Conservation (phyloP, 1,140 invertebrate genomes). For the Fopius arisanus region DNA sequence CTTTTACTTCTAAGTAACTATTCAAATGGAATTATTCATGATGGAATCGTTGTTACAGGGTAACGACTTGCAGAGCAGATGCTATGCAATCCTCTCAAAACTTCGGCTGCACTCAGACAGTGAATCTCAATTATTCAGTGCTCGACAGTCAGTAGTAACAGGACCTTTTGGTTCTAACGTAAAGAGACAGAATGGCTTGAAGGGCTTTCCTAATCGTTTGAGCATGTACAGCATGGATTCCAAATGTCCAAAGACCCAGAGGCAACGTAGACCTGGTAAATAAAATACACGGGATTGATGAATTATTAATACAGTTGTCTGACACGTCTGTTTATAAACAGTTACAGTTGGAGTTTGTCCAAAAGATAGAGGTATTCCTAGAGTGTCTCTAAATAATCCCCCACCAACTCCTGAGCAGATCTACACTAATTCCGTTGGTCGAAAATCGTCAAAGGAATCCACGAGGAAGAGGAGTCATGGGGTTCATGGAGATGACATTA, state of each 20-base stretch:
- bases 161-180: constrained; percentile 31
- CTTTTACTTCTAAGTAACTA: neutral
- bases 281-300: neutral
- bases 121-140: constrained; percentile 46
- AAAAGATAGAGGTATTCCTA: constrained; percentile 8
- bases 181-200: constrained; percentile 39
- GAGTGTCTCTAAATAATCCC: constrained; percentile 27
- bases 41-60: constrained; percentile 14
- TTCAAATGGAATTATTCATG: neutral
- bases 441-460: constrained; percentile 33
- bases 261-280: constrained; percentile 38
- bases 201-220: constrained; percentile 40
- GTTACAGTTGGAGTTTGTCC: constrained; percentile 21
- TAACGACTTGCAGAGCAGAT: constrained; percentile 50
- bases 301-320: neutral
- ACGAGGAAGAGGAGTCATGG: constrained; percentile 37
- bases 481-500: constrained; percentile 57
- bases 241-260: constrained; percentile 44
- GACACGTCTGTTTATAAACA: constrained; percentile 10
- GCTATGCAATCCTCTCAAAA: constrained; percentile 52
- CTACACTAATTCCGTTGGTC: constrained; percentile 37
- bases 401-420: constrained; percentile 36
- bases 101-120: constrained; percentile 46
- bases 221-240: constrained; percentile 51
- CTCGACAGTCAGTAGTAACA: constrained; percentile 39